Base-by-base conservation (phyloP, 1,140 invertebrate genomes). In the Lysiphlebus fabarum region DNA sequence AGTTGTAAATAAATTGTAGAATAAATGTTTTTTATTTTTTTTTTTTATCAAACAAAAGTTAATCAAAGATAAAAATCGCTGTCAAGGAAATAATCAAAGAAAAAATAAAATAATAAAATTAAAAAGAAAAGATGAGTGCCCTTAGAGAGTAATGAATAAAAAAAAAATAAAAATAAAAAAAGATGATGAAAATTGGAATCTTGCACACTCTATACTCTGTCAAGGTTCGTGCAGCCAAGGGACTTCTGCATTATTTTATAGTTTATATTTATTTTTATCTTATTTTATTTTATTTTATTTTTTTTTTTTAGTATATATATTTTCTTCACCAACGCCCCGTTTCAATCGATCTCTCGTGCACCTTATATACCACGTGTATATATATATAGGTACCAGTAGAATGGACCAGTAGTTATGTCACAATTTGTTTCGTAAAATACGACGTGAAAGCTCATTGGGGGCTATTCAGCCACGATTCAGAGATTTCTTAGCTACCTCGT, bases 341-440 rank as follows among this genome's bases (percentile, higher is more conserved):
- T 69, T 69, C 70, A 64, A 72, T 72, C 69, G 70, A 72, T 72
- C 66, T 62, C 68, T 67, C 50, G 61, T 66, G 63, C 66, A 67
- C 68, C 63, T 49, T 42, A 48, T 58, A 49, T 58, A 53, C 48
- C 49, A n/a, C n/a, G n/a, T n/a, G n/a, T 47, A 14, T 54, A 49
- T 56, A 11, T 38, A n/a, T n/a, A n/a, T n/a, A n/a, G n/a, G n/a
- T n/a, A n/a, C n/a, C 11, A 26, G 47, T 54, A 9, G 50, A 55
- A 60, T 55, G 42, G 36, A 17, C 51, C 49, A 14, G n/a, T 38
- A 17, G 55, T 60, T 49, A 60, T 51, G 37, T 50, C 37, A 38
- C 58, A 60, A 55, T 60, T 60, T 60, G 53, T 60, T 60, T 55
- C 53, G 36, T 42, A 53, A 40, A 14, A 54, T 38, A 53, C 41